A percentile compares a stretch with the other conserved stretches of the same genome.
Evolutionary conservation across 2,113 vertebrate genomes (phyloP).

Genomic region (Cyrtonyx montezumae): DNA sequence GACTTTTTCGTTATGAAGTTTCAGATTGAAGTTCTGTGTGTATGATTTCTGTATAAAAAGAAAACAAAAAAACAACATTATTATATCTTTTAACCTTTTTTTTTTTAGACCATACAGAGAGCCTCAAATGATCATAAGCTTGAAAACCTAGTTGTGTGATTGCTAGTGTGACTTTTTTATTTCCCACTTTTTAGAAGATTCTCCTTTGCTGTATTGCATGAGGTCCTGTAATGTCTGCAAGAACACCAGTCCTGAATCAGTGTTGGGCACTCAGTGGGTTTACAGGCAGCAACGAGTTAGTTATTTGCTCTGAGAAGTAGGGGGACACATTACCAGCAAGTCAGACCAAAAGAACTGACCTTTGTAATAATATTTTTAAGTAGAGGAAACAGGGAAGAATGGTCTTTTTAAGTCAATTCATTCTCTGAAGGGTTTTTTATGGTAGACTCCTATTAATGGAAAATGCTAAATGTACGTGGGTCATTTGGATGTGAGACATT

Average conservation of each 20-base stretch:
- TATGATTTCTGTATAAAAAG: slow-evolving; percentile 82
- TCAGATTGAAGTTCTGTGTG: slow-evolving; percentile 78
- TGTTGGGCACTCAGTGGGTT: not conserved
- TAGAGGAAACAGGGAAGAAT: not conserved
- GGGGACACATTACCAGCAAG: not conserved
- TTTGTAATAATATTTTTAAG: not conserved
- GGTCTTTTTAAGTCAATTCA: not conserved
- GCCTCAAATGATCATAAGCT: slow-evolving; percentile 53
- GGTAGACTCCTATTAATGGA: not conserved
- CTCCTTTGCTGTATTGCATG: slow-evolving; percentile 42
- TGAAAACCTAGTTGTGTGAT: slow-evolving; percentile 50
- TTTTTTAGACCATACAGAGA: slow-evolving; percentile 48
- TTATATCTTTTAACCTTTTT: slow-evolving; percentile 59
- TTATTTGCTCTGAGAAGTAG: not conserved
- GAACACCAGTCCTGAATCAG: slow-evolving; percentile 9
- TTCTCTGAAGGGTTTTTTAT: not conserved
- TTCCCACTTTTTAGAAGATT: slow-evolving; percentile 46
- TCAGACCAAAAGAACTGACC: not conserved
- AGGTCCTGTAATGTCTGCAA: slow-evolving; percentile 48
- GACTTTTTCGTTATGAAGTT: slow-evolving; percentile 79
- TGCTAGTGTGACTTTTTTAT: slow-evolving; percentile 32
- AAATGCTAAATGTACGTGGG: not conserved
- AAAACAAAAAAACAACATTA: slow-evolving; percentile 54
- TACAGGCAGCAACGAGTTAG: not conserved
- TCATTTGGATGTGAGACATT: not conserved